Percentiles rank a stretch among this genome's conserved stretches.
These are phyloP conservation scores for Montipora capitata DNA, from an alignment of 92 coral and sea anemone genomes.

Conservation along the genomic window DNA sequence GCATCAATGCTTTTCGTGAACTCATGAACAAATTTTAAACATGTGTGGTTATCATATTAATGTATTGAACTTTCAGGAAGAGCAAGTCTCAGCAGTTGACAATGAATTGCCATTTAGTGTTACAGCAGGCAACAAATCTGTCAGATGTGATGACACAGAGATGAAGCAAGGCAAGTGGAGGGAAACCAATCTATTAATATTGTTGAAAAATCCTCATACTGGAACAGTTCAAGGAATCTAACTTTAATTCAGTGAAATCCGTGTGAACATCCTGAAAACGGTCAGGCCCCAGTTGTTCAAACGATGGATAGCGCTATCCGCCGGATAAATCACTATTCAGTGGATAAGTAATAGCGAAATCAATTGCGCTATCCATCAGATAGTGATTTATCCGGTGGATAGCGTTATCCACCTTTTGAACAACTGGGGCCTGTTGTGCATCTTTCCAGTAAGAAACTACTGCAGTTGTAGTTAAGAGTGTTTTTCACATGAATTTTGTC, in stretches of 20 bases:
- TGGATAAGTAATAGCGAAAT: too few relatives aligned
- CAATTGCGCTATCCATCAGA: too few relatives aligned
- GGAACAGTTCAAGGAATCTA: too few relatives aligned
- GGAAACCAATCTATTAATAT: not conserved
- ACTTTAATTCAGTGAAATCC: too few relatives aligned
- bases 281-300: too few relatives aligned
- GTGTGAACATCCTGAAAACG: too few relatives aligned
- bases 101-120: not conserved
- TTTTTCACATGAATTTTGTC: too few relatives aligned
- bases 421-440: not conserved
- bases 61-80: not conserved
- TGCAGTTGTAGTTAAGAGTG: too few relatives aligned
- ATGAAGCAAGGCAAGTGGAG: slow-evolving; percentile 58
- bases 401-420: not conserved
- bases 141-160: slow-evolving; percentile 22
- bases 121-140: slow-evolving; percentile 10
- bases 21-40: not conserved
- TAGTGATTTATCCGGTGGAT: not conserved
- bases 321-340: too few relatives aligned
- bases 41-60: not conserved
- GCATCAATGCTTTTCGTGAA: too few relatives aligned
- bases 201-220: not conserved
- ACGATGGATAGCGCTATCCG: too few relatives aligned
- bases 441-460: too few relatives aligned
- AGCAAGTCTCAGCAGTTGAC: slow-evolving; percentile 15